These are phyloP conservation scores for Corapipo altera DNA, from an alignment of 2,113 vertebrate species.

Conservation along the genomic window DNA sequence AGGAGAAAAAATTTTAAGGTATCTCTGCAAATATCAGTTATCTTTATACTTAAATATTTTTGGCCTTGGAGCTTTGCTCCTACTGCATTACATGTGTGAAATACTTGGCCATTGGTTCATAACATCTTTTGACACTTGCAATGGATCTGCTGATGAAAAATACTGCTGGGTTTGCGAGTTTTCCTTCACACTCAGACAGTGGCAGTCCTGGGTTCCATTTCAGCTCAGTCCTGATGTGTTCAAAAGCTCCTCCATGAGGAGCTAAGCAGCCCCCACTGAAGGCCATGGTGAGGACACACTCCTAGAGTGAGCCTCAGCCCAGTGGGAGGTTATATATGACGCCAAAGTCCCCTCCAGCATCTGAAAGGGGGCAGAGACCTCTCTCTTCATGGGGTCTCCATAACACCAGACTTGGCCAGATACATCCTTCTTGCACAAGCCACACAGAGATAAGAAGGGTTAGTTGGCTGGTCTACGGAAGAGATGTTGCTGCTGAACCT, in stretches of 20 bases:
- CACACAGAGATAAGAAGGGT: neutral
- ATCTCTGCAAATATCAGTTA: neutral
- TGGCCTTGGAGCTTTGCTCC: neutral
- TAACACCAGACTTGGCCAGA: neutral
- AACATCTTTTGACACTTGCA: neutral
- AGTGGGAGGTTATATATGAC: accelerated
- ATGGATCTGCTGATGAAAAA: neutral
- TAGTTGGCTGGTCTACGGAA: neutral
- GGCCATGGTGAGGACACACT: accelerated
- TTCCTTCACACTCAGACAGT: neutral
- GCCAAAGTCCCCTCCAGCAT: neutral
- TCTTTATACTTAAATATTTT: neutral
- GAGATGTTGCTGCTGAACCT: neutral
- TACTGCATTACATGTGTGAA: neutral
- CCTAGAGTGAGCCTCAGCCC: neutral
- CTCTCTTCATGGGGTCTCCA: neutral
- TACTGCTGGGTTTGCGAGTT: neutral
- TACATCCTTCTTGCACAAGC: neutral
- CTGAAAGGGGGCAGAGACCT: neutral
- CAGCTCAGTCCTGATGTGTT: accelerated
- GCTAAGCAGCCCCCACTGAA: neutral
- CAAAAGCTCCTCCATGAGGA: neutral
- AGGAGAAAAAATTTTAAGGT: neutral
- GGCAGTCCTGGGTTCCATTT: neutral
- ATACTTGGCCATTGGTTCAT: neutral